A percentile compares a stretch with the other conserved stretches of the same genome.
phyloP scores from a whole-genome alignment of 1,140 invertebrate genomes.

The Hypothenemus hampei region DNA sequence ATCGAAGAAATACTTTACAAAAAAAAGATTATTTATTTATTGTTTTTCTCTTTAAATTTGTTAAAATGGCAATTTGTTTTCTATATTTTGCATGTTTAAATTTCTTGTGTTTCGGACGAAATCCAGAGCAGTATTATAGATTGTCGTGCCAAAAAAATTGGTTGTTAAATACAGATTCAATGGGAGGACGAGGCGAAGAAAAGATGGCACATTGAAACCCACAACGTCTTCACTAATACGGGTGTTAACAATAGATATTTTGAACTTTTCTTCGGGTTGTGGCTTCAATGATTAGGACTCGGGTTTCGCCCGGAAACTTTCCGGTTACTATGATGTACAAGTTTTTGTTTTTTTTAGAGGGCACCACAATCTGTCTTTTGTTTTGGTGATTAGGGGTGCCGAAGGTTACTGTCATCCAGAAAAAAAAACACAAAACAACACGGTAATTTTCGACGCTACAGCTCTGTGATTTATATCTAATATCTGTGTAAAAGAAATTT shows the following conservation, averaged over 20 bases:
- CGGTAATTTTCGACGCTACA: slow-evolving; percentile 12
- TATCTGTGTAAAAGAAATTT: slow-evolving; percentile 31
- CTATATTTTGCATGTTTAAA: slow-evolving; percentile 3
- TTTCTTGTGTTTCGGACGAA: background rate
- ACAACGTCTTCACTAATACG: too few species aligned
- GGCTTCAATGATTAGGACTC: too few species aligned
- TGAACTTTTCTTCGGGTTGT: too few species aligned
- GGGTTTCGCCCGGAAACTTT: slow-evolving; percentile 9
- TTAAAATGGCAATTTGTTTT: slow-evolving; percentile 19
- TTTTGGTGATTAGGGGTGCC: slow-evolving; percentile 30
- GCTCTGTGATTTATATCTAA: slow-evolving; percentile 34
- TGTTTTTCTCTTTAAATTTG: slow-evolving; percentile 36
- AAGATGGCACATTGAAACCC: too few species aligned
- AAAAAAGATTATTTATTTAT: slow-evolving; percentile 34
- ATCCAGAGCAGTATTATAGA: background rate
- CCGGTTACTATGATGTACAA: too few species aligned
- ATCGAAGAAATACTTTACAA: slow-evolving; percentile 36
- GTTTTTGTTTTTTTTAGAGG: slow-evolving; percentile 31
- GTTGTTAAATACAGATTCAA: background rate
- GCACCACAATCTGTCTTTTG: slow-evolving; percentile 33
- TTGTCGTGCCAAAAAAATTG: background rate
- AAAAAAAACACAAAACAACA: too few species aligned
- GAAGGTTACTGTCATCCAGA: slow-evolving; percentile 13
- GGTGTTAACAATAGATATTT: too few species aligned
- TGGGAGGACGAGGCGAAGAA: too few species aligned